Percentiles rank a stretch among this genome's conserved stretches.
These are phyloP conservation scores for Cheumatopsyche charites DNA, from an alignment of 1,140 invertebrate genomes.

Conservation along the genomic window DNA sequence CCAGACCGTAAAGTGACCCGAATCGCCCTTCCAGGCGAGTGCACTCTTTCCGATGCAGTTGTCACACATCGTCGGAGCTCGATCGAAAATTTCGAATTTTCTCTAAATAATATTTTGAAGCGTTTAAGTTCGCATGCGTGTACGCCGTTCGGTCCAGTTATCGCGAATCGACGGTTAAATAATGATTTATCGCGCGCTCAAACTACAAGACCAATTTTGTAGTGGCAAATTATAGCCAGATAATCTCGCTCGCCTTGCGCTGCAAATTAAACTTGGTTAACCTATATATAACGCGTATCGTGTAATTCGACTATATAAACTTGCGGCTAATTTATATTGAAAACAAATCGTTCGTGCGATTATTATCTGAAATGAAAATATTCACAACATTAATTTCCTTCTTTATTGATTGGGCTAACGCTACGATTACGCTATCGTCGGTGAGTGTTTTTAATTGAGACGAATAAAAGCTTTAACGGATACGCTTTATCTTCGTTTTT, in stretches of 20 bases:
- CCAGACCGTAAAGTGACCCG: conserved; percentile 30
- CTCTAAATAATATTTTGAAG: not conserved
- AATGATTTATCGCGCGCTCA: conserved; percentile 10
- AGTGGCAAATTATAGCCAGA: conserved; percentile 10
- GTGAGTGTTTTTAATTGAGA: conserved; percentile 13
- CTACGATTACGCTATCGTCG: not conserved
- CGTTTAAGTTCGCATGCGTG: not conserved
- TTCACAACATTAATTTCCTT: conserved; percentile 3
- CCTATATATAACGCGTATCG: not conserved
- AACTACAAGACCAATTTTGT: conserved; percentile 1
- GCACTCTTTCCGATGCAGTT: conserved; percentile 26
- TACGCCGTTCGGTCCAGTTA: conserved; percentile 16
- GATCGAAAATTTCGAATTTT: not conserved
- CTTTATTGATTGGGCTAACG: not conserved
- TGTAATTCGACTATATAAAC: not conserved
- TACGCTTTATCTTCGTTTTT: conserved; percentile 9
- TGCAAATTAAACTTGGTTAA: conserved; percentile 15
- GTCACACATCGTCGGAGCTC: not conserved
- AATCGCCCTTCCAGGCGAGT: conserved; percentile 28
- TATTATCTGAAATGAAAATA: conserved; percentile 4
- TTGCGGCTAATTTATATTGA: not conserved
- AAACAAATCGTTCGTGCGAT: conserved; percentile 2
- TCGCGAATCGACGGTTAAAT: conserved; percentile 12
- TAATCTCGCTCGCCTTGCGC: conserved; percentile 14
- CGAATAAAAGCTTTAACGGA: conserved; percentile 5